Conservation (phyloP, 2,797 vertebrate genomes). For the Microctenopoma lineatum region DNA sequence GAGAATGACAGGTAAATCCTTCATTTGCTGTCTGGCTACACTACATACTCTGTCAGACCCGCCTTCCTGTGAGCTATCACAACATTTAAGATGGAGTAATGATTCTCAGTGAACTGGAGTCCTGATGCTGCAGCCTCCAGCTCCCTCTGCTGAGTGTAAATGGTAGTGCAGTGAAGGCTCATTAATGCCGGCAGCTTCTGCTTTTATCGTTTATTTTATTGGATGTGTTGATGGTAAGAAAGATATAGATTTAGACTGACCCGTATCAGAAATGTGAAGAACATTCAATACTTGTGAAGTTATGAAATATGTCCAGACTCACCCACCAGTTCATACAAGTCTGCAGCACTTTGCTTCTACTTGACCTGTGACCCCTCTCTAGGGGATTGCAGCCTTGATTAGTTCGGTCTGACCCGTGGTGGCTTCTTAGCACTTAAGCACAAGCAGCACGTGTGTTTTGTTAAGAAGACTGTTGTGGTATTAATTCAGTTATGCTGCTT, state of each 20-base stretch:
- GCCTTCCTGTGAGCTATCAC: conserved; percentile 27
- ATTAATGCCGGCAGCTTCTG: neutral
- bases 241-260: neutral
- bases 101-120: conserved; percentile 11
- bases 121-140: conserved; percentile 45
- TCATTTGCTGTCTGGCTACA: neutral
- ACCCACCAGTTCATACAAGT: conserved; percentile 7
- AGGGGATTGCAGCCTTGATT: conserved; percentile 36
- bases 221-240: no score
- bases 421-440: conserved; percentile 25
- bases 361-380: conserved; percentile 36
- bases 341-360: conserved; percentile 42
- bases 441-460: conserved; percentile 58
- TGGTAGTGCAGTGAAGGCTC: conserved; percentile 17
- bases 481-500: conserved; percentile 65
- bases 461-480: conserved; percentile 30
- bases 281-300: conserved; percentile 3
- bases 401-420: conserved; percentile 48
- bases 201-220: neutral
- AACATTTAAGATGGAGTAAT: conserved; percentile 57
- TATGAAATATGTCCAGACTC: conserved; percentile 16
- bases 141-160: conserved; percentile 70
- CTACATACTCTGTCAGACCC: conserved; percentile 3
- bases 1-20: conserved; percentile 90
- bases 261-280: neutral